Evolutionary conservation across 2,113 vertebrate species (phyloP), one percentile per base, ranked within the genome.

Genomic region (Alectura lathami): DNA sequence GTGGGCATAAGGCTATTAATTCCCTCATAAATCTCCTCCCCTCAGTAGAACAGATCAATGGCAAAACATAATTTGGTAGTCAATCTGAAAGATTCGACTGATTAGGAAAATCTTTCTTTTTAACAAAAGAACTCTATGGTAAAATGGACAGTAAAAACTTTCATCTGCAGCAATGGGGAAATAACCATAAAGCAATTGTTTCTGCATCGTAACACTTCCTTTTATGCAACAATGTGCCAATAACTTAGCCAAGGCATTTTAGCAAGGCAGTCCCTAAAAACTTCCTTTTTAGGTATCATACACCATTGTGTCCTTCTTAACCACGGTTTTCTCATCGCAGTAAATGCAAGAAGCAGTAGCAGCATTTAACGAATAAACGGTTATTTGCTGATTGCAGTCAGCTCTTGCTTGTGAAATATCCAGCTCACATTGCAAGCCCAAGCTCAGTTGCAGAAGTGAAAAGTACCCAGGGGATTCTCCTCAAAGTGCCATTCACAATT

Each of bases 181-280:
- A 26, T 40, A 40, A 47, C 13, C 84, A 63, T 51, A 53, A 82
- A 81, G 24, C 43, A 77, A n/a, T 64, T 70, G 43, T 70, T 96
- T 87, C 91, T 92, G 54, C 22, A 9, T 78, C 92, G 84, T 78
- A 86, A 86, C 74, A 68, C 21, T 89, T 93, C 90, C 95, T 78
- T 67, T 91, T 88, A 91, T 82, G 89, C 48, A 93, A 95, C 0
- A 1, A 72, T 89, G 92, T 86, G 74, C 83, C 70, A 86, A 14
- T 53, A 86, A 54, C 43, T 85, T 59, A 48, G 48, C 48, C 59
- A 81, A n/a, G 81, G 67, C 29, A 38, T 70, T 89, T 78, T 82
- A 64, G 34, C 56, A 89, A 72, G n/a, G 7, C 72, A 51, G 16
- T 64, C 40, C 77, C 60, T 84, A 54, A 96, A 77, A 89, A 42